Percentiles rank a stretch among this genome's conserved stretches.
phyloP scores from a whole-genome alignment of 2,888 invertebrate genomes.

The Julus scanicus region DNA sequence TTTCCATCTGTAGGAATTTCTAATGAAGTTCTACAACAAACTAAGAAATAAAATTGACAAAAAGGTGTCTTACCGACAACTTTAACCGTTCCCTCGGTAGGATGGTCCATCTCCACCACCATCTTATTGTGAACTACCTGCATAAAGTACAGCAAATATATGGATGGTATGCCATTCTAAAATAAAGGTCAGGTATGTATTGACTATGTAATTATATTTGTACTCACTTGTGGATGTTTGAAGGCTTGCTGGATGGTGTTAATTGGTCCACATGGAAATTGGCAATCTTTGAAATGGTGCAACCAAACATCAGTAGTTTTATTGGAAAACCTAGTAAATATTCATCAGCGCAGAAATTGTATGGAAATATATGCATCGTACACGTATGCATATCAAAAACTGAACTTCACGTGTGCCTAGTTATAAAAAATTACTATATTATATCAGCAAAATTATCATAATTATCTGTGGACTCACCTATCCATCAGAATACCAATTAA shows the following conservation, averaged over 20 bases:
- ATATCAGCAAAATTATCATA: background rate
- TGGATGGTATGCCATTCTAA: too few species aligned
- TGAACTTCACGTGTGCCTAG: too few species aligned
- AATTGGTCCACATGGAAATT: slow-evolving; percentile 90
- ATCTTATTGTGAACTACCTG: slow-evolving; percentile 65
- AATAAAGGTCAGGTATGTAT: too few species aligned
- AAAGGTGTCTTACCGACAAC: slow-evolving; percentile 69
- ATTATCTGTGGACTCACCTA: slow-evolving; percentile 60
- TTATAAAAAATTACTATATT: too few species aligned
- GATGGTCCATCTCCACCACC: slow-evolving; percentile 68
- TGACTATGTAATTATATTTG: slow-evolving; percentile 71
- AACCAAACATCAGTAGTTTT: slow-evolving; percentile 83
- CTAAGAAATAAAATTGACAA: background rate
- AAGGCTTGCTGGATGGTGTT: slow-evolving; percentile 89
- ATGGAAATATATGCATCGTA: too few species aligned
- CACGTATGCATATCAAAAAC: too few species aligned
- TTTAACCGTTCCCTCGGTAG: slow-evolving; percentile 76
- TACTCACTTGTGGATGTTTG: slow-evolving; percentile 83
- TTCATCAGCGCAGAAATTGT: background rate
- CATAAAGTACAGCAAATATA: slow-evolving; percentile 50
- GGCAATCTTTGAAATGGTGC: slow-evolving; percentile 75
- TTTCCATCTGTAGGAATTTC: background rate
- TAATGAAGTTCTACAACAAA: background rate
- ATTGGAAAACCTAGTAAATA: slow-evolving; percentile 66
- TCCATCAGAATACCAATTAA: slow-evolving; percentile 74